Evolutionary conservation across 2,888 invertebrate species (phyloP).

Genomic region (Liodrosophila aerea): DNA sequence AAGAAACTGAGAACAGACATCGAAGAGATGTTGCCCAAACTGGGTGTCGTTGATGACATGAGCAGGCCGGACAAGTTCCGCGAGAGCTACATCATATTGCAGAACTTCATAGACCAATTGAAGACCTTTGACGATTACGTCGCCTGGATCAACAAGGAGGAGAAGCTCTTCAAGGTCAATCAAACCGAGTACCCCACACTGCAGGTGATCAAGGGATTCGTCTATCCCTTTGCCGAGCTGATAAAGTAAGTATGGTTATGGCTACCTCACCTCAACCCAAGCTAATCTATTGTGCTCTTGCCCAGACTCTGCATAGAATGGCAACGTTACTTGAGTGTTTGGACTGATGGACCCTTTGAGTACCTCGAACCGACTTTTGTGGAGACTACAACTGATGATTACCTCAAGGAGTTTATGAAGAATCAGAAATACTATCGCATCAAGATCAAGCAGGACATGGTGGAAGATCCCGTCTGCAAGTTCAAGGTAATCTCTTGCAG

Average conservation of each 20-base stretch:
- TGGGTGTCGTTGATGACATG: slow-evolving; percentile 92
- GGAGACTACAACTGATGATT: slow-evolving; percentile 91
- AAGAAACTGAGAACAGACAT: slow-evolving; percentile 88
- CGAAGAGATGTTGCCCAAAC: slow-evolving; percentile 87
- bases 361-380: slow-evolving; percentile 90
- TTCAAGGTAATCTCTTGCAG: slow-evolving; percentile 72
- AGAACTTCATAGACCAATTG: slow-evolving; percentile 89
- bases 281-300: no score
- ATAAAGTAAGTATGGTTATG: slow-evolving; percentile 84
- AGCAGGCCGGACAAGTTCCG: slow-evolving; percentile 89
- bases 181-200: slow-evolving; percentile 89
- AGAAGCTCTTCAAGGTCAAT: slow-evolving; percentile 91
- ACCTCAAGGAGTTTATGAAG: slow-evolving; percentile 90
- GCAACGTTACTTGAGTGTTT: slow-evolving; percentile 91
- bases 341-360: slow-evolving; percentile 96
- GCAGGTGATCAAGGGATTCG: slow-evolving; percentile 88
- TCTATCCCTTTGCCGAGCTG: slow-evolving; percentile 88
- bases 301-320: slow-evolving; percentile 86
- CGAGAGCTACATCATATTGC: slow-evolving; percentile 90
- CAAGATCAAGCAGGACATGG: slow-evolving; percentile 89
- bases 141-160: slow-evolving; percentile 94
- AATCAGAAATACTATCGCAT: slow-evolving; percentile 90
- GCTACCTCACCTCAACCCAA: no score
- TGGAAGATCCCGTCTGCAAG: slow-evolving; percentile 84
- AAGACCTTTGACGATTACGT: slow-evolving; percentile 89